phyloP scores from a whole-genome alignment of 2,113 vertebrate species.

The Nothoprocta pentlandii region DNA sequence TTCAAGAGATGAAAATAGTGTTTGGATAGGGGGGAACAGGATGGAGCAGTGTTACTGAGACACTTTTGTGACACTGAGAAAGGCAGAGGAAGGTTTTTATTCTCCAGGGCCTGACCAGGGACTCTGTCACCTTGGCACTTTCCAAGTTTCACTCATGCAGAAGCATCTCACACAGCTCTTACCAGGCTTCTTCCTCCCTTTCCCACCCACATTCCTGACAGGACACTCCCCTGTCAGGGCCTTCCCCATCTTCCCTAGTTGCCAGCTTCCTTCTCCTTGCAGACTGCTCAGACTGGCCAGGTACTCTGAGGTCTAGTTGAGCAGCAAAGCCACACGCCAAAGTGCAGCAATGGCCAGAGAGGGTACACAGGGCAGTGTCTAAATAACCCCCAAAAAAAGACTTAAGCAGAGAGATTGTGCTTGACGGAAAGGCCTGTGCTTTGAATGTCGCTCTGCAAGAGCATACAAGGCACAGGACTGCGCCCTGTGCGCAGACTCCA shows the following conservation, averaged over 20 bases:
- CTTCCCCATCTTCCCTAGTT: too few relatives aligned
- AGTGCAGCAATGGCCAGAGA: accelerated
- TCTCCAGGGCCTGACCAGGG: accelerated
- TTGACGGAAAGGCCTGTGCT: accelerated
- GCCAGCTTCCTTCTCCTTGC: accelerated
- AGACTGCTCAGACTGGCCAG: not conserved
- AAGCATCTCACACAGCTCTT: not conserved
- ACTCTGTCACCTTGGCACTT: not conserved
- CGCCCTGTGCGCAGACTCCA: too few relatives aligned
- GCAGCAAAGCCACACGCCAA: not conserved
- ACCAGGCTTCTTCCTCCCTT: not conserved
- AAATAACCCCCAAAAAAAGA: not conserved
- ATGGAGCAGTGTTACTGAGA: not conserved
- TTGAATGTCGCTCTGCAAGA: accelerated
- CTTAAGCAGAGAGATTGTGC: accelerated
- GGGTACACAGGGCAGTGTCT: too few relatives aligned
- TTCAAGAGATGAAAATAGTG: too few relatives aligned
- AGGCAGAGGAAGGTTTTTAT: not conserved
- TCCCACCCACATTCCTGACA: not conserved
- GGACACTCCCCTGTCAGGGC: not conserved
- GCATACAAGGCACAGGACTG: too few relatives aligned
- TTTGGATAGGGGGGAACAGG: accelerated
- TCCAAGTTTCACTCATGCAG: not conserved
- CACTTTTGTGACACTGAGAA: too few relatives aligned
- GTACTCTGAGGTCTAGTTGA: accelerated